Evolutionary conservation across 1,140 invertebrate species (phyloP).

Genomic region (Megalopta genalis): DNA sequence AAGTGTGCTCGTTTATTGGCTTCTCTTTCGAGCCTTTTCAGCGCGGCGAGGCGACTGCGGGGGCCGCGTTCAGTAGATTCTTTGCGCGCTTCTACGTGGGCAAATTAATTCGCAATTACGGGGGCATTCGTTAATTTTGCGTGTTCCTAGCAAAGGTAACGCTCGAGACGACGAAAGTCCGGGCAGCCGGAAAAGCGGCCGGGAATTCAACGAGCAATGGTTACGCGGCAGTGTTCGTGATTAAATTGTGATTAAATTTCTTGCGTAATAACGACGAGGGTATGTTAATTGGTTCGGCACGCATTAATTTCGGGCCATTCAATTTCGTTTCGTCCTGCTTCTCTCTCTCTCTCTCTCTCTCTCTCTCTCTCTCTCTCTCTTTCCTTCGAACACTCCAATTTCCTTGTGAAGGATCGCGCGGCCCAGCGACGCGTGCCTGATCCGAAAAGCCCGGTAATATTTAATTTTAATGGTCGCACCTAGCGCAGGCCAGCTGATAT

Average conservation of each 20-base stretch:
- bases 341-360: too few species aligned
- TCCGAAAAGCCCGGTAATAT: conserved; percentile 45
- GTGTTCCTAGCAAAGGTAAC: not conserved
- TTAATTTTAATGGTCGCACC: conserved; percentile 56
- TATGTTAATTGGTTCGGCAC: not conserved
- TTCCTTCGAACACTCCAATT: not conserved
- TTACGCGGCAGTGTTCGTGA: not conserved
- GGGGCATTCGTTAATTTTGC: conserved; percentile 41
- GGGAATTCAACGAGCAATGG: conserved; percentile 2
- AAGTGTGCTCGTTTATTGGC: conserved; percentile 27
- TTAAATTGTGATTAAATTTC: conserved; percentile 36
- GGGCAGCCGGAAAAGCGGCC: not conserved
- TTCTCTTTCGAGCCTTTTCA: conserved; percentile 11
- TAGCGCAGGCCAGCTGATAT: conserved; percentile 43
- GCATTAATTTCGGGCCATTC: too few species aligned
- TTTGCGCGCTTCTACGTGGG: conserved; percentile 14
- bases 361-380: too few species aligned
- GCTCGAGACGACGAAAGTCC: not conserved
- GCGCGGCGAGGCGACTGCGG: conserved; percentile 16
- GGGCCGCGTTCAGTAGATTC: conserved; percentile 32
- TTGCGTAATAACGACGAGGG: conserved; percentile 2
- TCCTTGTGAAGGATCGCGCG: conserved; percentile 14
- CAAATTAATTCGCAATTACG: conserved; percentile 55
- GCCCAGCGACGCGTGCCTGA: conserved; percentile 19
- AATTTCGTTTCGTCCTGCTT: too few species aligned